phyloP scores from a whole-genome alignment of 1,140 invertebrate genomes.

The Brachionus sp. region DNA sequence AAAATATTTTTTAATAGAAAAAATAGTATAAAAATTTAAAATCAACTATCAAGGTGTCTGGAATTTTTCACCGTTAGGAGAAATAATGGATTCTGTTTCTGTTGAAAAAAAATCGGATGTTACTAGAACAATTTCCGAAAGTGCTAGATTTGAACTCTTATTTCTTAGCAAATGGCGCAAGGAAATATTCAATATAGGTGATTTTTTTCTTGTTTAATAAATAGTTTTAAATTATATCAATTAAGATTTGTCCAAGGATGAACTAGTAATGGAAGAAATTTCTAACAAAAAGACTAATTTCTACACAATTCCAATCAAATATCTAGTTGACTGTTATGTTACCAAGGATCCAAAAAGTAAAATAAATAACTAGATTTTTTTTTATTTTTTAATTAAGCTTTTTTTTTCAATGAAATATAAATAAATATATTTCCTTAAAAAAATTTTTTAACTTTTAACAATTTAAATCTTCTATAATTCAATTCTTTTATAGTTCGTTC shows the following conservation, averaged over 20 bases:
- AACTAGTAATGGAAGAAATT: conserved; percentile 17
- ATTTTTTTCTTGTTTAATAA: not conserved
- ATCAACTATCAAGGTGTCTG: not conserved
- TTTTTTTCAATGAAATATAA: too few relatives aligned
- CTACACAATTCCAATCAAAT: conserved; percentile 32
- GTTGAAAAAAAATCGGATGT: not conserved
- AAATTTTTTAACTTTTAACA: too few relatives aligned
- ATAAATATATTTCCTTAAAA: too few relatives aligned
- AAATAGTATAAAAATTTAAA: not conserved
- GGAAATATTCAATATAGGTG: conserved; percentile 4
- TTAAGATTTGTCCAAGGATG: conserved; percentile 2
- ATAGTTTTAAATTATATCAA: too few relatives aligned
- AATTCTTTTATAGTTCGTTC: too few relatives aligned
- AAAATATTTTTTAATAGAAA: not conserved
- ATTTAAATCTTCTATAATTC: too few relatives aligned
- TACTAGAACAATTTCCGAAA: not conserved
- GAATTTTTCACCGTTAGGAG: not conserved
- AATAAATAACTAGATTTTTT: not conserved
- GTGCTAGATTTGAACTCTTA: not conserved
- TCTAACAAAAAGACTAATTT: not conserved
- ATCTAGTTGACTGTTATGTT: not conserved
- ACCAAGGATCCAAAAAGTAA: conserved; percentile 24
- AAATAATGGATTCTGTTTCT: not conserved
- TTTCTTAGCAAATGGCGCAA: conserved; percentile 24
- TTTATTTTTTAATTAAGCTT: not conserved